phyloP scores from a whole-genome alignment of 2,113 vertebrate species.

The Syngnathus scovelli region DNA sequence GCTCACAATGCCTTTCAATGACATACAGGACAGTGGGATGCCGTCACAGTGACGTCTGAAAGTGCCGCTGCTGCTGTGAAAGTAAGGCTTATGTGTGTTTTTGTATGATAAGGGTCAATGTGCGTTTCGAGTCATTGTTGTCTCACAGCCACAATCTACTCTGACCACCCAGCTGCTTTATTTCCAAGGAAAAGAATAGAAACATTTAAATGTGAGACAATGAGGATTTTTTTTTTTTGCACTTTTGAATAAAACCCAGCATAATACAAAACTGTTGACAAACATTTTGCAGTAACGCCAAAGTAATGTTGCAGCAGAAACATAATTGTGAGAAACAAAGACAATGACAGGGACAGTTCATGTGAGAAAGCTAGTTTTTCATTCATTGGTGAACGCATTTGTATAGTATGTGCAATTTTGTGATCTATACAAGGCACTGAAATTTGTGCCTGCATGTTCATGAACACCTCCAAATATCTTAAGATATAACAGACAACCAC shows the following conservation, averaged over 20 bases:
- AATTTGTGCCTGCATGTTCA: background rate
- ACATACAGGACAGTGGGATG: conserved; percentile 36
- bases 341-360: background rate
- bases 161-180: conserved; percentile 20
- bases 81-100: conserved; percentile 43
- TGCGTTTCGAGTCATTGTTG: conserved; percentile 44
- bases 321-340: background rate
- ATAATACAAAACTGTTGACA: background rate
- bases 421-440: background rate
- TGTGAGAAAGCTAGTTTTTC: background rate
- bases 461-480: background rate
- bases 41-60: conserved; percentile 46
- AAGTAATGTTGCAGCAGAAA: background rate
- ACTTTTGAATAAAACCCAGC: background rate
- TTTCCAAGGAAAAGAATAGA: conserved; percentile 29
- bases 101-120: conserved; percentile 59
- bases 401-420: background rate
- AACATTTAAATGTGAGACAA: conserved; percentile 9
- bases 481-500: background rate
- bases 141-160: conserved; percentile 24
- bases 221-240: background rate
- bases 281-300: background rate
- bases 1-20: conserved; percentile 32
- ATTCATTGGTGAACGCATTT: background rate
- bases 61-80: conserved; percentile 26